phyloP scores from a whole-genome alignment of 2,888 invertebrate species.

The Drosophila barbarae region DNA sequence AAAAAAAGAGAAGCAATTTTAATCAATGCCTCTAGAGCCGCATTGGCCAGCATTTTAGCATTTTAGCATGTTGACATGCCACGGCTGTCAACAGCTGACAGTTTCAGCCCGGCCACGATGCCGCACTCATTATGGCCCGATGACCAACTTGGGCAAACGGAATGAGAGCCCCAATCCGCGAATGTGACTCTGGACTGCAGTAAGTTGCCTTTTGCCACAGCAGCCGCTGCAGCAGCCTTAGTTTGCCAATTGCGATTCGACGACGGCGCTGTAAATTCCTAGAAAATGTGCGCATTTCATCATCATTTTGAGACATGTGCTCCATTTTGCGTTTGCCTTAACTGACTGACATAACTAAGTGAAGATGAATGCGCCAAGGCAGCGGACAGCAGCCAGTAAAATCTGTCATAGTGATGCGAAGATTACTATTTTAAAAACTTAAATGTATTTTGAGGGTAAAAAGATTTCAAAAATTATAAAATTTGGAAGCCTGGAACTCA shows the following conservation, averaged over 20 bases:
- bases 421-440: neutral
- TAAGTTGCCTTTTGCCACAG: conserved; percentile 1
- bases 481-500: rapidly evolving
- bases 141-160: conserved; percentile 73
- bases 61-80: conserved; percentile 73
- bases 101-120: conserved; percentile 41
- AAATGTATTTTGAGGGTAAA: neutral
- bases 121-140: conserved; percentile 70
- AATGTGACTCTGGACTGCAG: conserved; percentile 14
- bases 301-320: conserved; percentile 78
- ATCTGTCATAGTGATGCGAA: conserved; percentile 1
- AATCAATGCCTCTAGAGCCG: conserved; percentile 59
- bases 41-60: conserved; percentile 59
- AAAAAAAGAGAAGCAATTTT: conserved; percentile 55
- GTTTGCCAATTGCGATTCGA: conserved; percentile 46
- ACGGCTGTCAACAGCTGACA: conserved; percentile 73
- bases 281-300: conserved; percentile 76
- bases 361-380: conserved; percentile 73
- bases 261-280: conserved; percentile 67
- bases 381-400: conserved; percentile 52
- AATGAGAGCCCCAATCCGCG: conserved; percentile 61
- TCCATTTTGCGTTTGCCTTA: conserved; percentile 75
- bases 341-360: conserved; percentile 75
- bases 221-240: conserved; percentile 7
- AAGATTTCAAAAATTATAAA: neutral